Percentiles rank a stretch among this genome's conserved stretches.
Conservation (phyloP, 2,888 invertebrate species). For the Drosophila percnosoma region DNA sequence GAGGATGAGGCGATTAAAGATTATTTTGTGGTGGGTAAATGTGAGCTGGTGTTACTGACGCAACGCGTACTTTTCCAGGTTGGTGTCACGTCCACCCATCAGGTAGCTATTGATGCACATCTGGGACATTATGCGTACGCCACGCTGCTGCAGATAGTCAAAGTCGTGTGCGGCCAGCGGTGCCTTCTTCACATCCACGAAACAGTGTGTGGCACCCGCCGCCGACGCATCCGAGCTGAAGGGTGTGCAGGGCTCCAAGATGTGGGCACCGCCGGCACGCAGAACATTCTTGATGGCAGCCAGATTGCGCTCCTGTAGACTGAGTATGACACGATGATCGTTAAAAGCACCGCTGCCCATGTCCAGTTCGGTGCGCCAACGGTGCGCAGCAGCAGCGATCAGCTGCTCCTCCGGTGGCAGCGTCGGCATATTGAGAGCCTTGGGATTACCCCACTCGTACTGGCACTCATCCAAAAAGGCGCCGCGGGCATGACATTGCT, state of each 20-base stretch:
- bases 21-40: background rate
- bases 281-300: conserved; percentile 89
- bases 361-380: conserved; percentile 88
- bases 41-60: conserved; percentile 14
- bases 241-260: conserved; percentile 86
- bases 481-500: conserved; percentile 86
- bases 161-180: conserved; percentile 75
- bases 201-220: conserved; percentile 81
- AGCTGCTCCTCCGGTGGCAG: conserved; percentile 85
- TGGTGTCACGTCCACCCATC: conserved; percentile 82
- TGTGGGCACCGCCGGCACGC: conserved; percentile 90
- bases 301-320: conserved; percentile 86
- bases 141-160: conserved; percentile 64
- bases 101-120: conserved; percentile 83
- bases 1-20: background rate
- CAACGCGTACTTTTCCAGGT: conserved; percentile 73
- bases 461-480: conserved; percentile 87
- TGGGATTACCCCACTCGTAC: conserved; percentile 94
- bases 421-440: conserved; percentile 85
- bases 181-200: conserved; percentile 81
- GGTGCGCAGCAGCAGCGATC: conserved; percentile 87
- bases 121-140: conserved; percentile 79
- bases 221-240: conserved; percentile 60
- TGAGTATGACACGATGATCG: conserved; percentile 86
- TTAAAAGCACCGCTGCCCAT: conserved; percentile 85